These are phyloP conservation scores for Acanthaster planci DNA, from an alignment of 35 echinoderm and acorn worm genomes.

Conservation along the genomic window DNA sequence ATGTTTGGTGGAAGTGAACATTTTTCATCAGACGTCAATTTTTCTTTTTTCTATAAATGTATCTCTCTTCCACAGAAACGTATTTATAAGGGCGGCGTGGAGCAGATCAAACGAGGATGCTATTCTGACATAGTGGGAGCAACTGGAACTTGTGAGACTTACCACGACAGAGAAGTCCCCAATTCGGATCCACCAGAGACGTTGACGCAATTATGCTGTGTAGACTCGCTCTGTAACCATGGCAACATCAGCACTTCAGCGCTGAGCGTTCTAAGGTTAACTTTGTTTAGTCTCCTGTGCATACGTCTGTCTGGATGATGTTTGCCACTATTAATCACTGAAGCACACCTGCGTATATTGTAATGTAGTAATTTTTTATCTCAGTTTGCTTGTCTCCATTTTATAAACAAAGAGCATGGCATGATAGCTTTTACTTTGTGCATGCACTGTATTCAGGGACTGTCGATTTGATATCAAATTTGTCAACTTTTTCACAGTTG, in stretches of 20 bases:
- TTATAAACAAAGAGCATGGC: too few species aligned
- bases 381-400: too few species aligned
- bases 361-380: too few species aligned
- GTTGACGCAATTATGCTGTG: background rate
- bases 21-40: background rate
- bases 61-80: slow-evolving; percentile 15
- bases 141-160: background rate
- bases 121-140: background rate
- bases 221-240: background rate
- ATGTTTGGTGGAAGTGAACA: background rate
- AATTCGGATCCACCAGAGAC: background rate
- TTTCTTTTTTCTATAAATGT: background rate
- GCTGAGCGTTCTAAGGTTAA: background rate
- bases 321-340: background rate
- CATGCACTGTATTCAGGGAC: too few species aligned
- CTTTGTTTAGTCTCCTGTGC: background rate
- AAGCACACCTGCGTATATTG: background rate
- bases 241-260: background rate
- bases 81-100: background rate
- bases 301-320: background rate
- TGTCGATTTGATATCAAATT: too few species aligned
- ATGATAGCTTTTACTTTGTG: too few species aligned
- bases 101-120: slow-evolving; percentile 1
- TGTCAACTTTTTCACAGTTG: too few species aligned
- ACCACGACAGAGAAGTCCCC: background rate